Percentiles rank a stretch among this genome's conserved stretches.
phyloP scores from a whole-genome alignment of 2,797 vertebrate species.

The Pipistrellus pygmaeus region DNA sequence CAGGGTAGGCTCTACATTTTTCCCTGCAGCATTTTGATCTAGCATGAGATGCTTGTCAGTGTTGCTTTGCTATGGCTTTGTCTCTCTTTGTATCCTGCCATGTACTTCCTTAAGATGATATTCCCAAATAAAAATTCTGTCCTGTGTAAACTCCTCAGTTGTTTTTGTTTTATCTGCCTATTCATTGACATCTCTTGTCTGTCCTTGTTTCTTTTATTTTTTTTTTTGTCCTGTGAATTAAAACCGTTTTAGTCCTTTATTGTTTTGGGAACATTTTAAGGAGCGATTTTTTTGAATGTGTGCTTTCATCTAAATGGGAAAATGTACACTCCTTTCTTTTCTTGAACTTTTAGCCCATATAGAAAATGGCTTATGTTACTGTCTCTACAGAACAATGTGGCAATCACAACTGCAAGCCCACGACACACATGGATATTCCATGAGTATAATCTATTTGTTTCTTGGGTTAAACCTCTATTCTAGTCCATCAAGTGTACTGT shows the following conservation, averaged over 20 bases:
- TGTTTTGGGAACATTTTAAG: slow-evolving; percentile 60
- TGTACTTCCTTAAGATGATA: slow-evolving; percentile 46
- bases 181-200: slow-evolving; percentile 4
- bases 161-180: slow-evolving; percentile 39
- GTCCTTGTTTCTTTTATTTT: background rate
- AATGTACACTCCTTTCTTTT: background rate
- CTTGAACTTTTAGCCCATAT: slow-evolving; percentile 37
- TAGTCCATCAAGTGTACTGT: background rate
- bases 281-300: slow-evolving; percentile 27
- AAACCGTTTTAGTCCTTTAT: slow-evolving; percentile 52
- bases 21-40: slow-evolving; percentile 33
- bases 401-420: background rate
- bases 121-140: slow-evolving; percentile 35
- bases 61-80: slow-evolving; percentile 26
- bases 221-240: slow-evolving; percentile 42
- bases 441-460: slow-evolving; percentile 56
- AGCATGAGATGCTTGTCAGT: slow-evolving; percentile 30
- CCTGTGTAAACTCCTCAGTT: background rate
- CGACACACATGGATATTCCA: background rate
- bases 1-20: slow-evolving; percentile 24
- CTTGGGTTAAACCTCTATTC: background rate
- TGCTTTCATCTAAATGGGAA: slow-evolving; percentile 45
- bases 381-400: slow-evolving; percentile 22
- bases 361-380: slow-evolving; percentile 49
- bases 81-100: slow-evolving; percentile 36